Percentiles rank a stretch among this genome's conserved stretches.
phyloP scores from a whole-genome alignment of 2,113 vertebrate species.

The Nymphicus hollandicus region DNA sequence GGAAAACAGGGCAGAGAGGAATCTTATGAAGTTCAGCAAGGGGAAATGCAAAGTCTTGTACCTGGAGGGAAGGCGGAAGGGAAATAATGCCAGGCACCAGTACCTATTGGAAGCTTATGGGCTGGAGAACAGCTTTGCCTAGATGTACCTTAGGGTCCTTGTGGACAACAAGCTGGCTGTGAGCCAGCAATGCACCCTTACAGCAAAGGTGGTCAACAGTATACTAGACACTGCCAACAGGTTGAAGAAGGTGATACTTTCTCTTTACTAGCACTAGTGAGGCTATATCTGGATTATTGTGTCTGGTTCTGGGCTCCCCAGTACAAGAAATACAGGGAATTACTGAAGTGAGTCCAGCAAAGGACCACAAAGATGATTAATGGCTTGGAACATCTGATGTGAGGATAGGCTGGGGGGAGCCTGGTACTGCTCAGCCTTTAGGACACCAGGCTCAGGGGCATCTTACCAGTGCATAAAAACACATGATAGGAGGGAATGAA shows the following conservation, averaged over 20 bases:
- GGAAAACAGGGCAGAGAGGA: neutral
- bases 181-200: neutral
- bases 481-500: neutral
- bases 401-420: neutral
- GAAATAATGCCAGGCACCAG: neutral
- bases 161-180: neutral
- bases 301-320: neutral
- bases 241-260: neutral
- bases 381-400: neutral
- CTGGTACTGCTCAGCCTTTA: neutral
- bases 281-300: neutral
- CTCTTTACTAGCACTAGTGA: neutral
- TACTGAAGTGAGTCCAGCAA: neutral
- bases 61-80: neutral
- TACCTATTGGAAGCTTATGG: neutral
- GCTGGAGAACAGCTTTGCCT: neutral
- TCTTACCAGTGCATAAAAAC: neutral
- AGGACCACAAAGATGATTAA: neutral
- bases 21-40: neutral
- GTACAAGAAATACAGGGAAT: neutral
- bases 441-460: neutral
- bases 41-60: neutral
- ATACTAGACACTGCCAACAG: accelerated
- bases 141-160: neutral
- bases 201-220: neutral